These are phyloP conservation scores for Dromas ardeola DNA, from an alignment of 2,113 vertebrate species.

Conservation along the genomic window DNA sequence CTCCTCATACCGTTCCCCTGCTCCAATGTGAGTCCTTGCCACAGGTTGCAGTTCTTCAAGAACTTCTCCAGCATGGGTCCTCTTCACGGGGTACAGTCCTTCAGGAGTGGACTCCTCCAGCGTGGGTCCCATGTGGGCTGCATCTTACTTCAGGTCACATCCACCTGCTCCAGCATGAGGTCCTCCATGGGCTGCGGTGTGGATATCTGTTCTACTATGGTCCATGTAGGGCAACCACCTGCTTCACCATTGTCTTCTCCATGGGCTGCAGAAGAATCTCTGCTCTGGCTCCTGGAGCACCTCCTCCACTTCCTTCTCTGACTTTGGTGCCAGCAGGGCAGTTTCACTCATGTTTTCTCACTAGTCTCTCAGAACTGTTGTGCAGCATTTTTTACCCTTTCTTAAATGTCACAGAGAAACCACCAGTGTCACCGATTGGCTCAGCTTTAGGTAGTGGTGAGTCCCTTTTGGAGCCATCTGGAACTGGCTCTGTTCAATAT, in stretches of 20 bases:
- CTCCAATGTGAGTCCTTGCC: accelerated
- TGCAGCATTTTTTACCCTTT: not conserved
- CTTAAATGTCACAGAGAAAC: not conserved
- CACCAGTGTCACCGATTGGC: accelerated
- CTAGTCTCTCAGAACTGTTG: accelerated
- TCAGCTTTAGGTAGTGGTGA: not conserved
- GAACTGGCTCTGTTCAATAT: not conserved
- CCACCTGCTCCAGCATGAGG: not conserved
- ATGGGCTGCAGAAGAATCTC: not conserved
- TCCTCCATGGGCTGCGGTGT: not conserved
- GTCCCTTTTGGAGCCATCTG: not conserved
- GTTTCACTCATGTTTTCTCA: not conserved
- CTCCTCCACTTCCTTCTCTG: not conserved
- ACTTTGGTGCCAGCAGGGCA: not conserved
- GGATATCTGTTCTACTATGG: not conserved
- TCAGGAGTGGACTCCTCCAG: not conserved
- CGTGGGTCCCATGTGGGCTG: accelerated
- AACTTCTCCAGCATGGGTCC: not conserved
- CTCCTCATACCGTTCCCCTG: not conserved
- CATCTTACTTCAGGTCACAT: not conserved
- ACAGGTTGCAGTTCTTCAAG: not conserved
- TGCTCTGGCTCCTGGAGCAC: not conserved
- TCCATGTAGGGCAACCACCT: accelerated
- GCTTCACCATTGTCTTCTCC: not conserved
- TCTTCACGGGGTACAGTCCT: not conserved